A percentile compares a stretch with the other conserved stretches of the same genome.
These are phyloP conservation scores for Protobothrops flavoviridis DNA, from an alignment of 2,113 vertebrate species.

Conservation along the genomic window DNA sequence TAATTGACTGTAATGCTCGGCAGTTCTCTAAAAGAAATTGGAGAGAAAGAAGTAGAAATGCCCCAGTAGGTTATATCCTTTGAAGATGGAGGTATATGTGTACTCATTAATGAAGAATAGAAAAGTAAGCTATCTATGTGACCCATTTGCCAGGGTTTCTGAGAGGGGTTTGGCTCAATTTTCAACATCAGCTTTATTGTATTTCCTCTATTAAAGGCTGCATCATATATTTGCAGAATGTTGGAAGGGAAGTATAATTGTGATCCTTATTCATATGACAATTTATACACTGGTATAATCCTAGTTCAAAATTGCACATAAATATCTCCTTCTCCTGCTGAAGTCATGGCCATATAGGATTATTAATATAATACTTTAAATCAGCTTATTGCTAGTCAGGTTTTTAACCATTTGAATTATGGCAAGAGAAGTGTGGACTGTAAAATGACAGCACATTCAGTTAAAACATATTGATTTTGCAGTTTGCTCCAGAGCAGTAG, in stretches of 20 bases:
- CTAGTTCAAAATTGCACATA: background rate
- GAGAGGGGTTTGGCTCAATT: background rate
- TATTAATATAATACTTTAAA: background rate
- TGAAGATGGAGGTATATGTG: background rate
- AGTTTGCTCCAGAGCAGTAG: background rate
- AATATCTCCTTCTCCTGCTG: background rate
- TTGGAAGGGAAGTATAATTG: background rate
- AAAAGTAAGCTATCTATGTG: background rate
- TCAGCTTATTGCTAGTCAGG: background rate
- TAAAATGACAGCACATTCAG: background rate
- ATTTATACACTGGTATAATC: background rate
- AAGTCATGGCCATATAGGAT: background rate
- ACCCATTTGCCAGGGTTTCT: background rate
- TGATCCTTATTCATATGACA: background rate
- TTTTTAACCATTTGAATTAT: background rate
- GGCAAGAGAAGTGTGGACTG: background rate
- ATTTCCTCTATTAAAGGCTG: background rate
- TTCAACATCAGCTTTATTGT: background rate
- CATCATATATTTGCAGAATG: background rate
- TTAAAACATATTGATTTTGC: background rate
- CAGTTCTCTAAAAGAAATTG: background rate
- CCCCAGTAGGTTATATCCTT: background rate
- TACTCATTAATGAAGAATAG: background rate
- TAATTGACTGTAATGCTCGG: slow-evolving; percentile 34
- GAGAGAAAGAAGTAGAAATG: background rate